These are phyloP conservation scores for Pogonomyrmex californicus DNA, from an alignment of 1,140 invertebrate species.

Conservation along the genomic window DNA sequence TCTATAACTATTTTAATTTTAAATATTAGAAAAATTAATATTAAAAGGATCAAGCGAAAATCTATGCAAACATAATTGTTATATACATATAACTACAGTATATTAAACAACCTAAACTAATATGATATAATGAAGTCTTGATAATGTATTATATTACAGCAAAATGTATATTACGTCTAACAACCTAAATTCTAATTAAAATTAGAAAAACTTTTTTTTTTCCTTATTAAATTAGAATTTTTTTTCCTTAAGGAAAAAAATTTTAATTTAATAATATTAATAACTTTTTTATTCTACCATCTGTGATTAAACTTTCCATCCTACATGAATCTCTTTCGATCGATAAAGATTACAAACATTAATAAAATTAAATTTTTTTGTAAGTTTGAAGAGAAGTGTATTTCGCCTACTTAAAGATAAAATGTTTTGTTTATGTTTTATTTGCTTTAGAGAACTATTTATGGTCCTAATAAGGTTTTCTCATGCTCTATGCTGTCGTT, in stretches of 20 bases:
- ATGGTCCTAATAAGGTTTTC: slow-evolving; percentile 33
- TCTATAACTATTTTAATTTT: background rate
- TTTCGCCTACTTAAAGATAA: background rate
- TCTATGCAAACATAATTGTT: background rate
- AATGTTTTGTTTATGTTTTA: background rate
- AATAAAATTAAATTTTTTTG: slow-evolving; percentile 33
- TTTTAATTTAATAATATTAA: slow-evolving; percentile 5
- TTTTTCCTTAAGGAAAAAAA: too few relatives aligned
- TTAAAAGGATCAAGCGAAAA: background rate
- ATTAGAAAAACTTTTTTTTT: background rate
- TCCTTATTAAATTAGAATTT: background rate
- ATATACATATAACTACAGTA: background rate
- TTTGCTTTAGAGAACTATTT: slow-evolving; percentile 18
- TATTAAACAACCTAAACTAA: background rate
- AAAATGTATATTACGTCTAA: background rate
- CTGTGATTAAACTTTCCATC: background rate
- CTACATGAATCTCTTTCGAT: background rate
- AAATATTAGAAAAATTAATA: slow-evolving; percentile 13
- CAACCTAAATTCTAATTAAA: slow-evolving; percentile 1
- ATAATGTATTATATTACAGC: background rate
- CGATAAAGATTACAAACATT: slow-evolving; percentile 28
- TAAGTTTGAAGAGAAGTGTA: slow-evolving; percentile 12
- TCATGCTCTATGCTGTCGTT: background rate
- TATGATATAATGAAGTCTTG: background rate
- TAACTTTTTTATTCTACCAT: background rate